Base-by-base conservation (phyloP, 2,113 vertebrate species). In the Arenaria interpres region DNA sequence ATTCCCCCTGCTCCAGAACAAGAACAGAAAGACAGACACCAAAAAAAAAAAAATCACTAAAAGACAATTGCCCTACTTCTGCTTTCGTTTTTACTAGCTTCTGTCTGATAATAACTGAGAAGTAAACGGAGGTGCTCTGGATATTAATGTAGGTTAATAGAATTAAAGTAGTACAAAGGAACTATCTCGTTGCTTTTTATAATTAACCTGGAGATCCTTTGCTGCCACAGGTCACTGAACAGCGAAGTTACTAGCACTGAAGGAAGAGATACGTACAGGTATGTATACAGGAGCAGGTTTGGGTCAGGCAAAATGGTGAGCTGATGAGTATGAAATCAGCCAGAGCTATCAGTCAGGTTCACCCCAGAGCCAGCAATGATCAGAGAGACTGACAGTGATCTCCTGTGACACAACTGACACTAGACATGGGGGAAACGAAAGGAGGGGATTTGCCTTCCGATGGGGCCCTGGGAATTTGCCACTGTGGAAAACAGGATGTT, bases 121-220 rank as follows among this genome's bases (percentile, higher is more conserved):
- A 88, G 66, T 50, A 93, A 91, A 87, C 0, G 5, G 50, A 91
- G 45, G 63, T 71, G 89, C n/a, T 96, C 89, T 92, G 84, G 91
- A 88, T 97, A 93, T 59, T 86, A 89, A 97, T 92, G 76, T 97
- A 71, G 86, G 95, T 94, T 93, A 96, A 92, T 51, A 78, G 86
- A 96, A 88, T 88, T 94, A 95, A 95, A 97, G 77, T 89, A 87
- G 92, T 73, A 54, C 92, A 92, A 69, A 95, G 39, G 50, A 88
- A 91, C 5, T 23, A 60, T 91, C 53, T 93, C 46, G 64, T 0
- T 85, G 64, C 46, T 67, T 87, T 90, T 92, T 66, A 46, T 91
- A 96, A 93, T 79, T 95, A 95, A 87, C 41, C 57, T 89, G 57
- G 57, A 78, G 77, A 91, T 62, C 14, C 50, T 69, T 1, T 89